Evolutionary conservation across 35 echinoderm and acorn worm species (phyloP).

Genomic region (Anneissia japonica): DNA sequence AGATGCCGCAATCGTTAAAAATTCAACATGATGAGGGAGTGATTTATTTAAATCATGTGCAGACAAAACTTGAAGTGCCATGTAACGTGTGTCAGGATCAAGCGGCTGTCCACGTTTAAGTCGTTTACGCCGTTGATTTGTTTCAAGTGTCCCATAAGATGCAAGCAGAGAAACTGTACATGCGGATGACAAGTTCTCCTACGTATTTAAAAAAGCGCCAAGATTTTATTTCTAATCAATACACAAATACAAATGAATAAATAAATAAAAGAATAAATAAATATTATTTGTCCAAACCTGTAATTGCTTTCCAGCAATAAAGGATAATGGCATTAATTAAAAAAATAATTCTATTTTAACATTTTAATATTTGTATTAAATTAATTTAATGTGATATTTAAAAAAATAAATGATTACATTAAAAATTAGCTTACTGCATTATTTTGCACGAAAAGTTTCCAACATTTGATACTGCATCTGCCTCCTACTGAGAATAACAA

Average conservation of each 20-base stretch:
- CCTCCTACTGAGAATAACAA: slow-evolving; percentile 78
- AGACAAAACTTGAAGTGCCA: neutral
- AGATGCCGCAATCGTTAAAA: neutral
- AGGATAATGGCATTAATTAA: too few species aligned
- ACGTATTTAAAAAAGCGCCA: too few species aligned
- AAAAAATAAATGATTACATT: too few species aligned
- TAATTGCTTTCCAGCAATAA: too few species aligned
- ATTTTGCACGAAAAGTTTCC: neutral
- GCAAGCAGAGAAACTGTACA: slow-evolving; percentile 2
- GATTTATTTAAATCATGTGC: neutral
- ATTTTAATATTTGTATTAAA: too few species aligned
- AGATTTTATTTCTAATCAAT: too few species aligned
- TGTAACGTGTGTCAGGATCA: neutral
- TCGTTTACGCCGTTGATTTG: neutral
- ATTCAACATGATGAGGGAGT: neutral
- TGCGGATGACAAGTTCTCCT: neutral
- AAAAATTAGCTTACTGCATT: neutral
- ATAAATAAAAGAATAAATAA: too few species aligned
- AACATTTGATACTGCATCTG: slow-evolving; percentile 50
- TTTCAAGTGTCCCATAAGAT: neutral
- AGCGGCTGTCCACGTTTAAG: neutral
- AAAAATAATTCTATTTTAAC: too few species aligned
- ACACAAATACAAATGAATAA: too few species aligned
- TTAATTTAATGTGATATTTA: too few species aligned
- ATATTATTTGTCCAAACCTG: too few species aligned